Evolutionary conservation across 2,888 invertebrate genomes (phyloP).

Genomic region (Latrodectus elegans): DNA sequence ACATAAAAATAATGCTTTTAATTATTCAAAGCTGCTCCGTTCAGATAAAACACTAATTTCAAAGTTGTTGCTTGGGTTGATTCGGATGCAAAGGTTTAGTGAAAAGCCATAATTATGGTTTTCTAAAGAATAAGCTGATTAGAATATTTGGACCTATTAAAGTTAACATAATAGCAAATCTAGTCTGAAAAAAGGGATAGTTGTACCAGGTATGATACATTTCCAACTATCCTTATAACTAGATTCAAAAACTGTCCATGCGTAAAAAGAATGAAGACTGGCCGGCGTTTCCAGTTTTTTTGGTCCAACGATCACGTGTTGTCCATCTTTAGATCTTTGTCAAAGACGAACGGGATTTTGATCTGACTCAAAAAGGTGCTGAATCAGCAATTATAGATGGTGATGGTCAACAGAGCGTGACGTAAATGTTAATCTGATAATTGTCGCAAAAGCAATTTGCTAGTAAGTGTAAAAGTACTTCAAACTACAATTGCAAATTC

Average conservation of each 20-base stretch:
- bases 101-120: no score
- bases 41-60: no score
- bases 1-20: no score
- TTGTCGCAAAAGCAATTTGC: not conserved
- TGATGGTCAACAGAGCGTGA: slow-evolving; percentile 25
- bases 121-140: no score
- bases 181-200: no score
- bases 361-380: slow-evolving; percentile 25
- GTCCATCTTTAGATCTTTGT: slow-evolving; percentile 7
- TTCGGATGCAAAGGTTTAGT: no score
- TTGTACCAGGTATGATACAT: no score
- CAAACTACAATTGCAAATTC: no score
- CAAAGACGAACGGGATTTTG: slow-evolving; percentile 44
- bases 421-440: not conserved
- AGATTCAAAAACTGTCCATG: slow-evolving; percentile 37
- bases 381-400: slow-evolving; percentile 44
- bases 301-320: slow-evolving; percentile 45
- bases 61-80: no score
- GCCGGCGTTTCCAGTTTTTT: slow-evolving; percentile 40
- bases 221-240: slow-evolving; percentile 16
- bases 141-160: no score
- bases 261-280: slow-evolving; percentile 60
- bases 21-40: no score
- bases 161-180: no score
- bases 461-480: not conserved